A percentile compares a stretch with the other conserved stretches of the same genome.
Evolutionary conservation across 2,888 invertebrate genomes (phyloP).

Genomic region (Entomobrya proxima): DNA sequence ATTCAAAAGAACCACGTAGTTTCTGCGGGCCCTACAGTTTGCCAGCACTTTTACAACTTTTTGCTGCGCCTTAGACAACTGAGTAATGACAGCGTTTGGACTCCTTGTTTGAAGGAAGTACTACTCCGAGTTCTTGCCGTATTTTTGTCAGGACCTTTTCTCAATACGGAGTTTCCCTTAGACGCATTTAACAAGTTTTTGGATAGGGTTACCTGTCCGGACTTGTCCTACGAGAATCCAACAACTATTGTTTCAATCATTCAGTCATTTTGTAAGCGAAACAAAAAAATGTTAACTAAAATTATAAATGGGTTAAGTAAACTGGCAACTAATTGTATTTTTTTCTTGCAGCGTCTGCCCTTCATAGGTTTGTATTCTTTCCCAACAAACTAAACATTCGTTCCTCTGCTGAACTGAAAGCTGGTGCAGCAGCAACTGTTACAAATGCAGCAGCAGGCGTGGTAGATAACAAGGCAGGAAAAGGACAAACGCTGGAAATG

Average conservation of each 20-base stretch:
- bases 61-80: constrained; percentile 83
- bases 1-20: constrained; percentile 76
- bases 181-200: constrained; percentile 86
- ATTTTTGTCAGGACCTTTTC: constrained; percentile 77
- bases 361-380: constrained; percentile 74
- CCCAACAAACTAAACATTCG: constrained; percentile 73
- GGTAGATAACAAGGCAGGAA: constrained; percentile 61
- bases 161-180: constrained; percentile 80
- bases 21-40: constrained; percentile 85
- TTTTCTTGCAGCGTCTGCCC: constrained; percentile 67
- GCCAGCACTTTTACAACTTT: constrained; percentile 85
- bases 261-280: constrained; percentile 83
- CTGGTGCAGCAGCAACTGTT: constrained; percentile 35
- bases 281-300: background rate
- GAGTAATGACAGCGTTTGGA: constrained; percentile 72
- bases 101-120: constrained; percentile 74
- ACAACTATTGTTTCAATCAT: constrained; percentile 85
- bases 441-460: constrained; percentile 24
- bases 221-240: constrained; percentile 84
- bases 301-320: constrained; percentile 46
- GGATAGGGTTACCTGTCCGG: constrained; percentile 82
- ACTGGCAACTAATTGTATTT: constrained; percentile 67
- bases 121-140: constrained; percentile 71
- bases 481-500: constrained; percentile 72
- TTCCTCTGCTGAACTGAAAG: constrained; percentile 66